Base-by-base conservation (phyloP, 2,888 invertebrate genomes). In the Epistrophe eligans region DNA sequence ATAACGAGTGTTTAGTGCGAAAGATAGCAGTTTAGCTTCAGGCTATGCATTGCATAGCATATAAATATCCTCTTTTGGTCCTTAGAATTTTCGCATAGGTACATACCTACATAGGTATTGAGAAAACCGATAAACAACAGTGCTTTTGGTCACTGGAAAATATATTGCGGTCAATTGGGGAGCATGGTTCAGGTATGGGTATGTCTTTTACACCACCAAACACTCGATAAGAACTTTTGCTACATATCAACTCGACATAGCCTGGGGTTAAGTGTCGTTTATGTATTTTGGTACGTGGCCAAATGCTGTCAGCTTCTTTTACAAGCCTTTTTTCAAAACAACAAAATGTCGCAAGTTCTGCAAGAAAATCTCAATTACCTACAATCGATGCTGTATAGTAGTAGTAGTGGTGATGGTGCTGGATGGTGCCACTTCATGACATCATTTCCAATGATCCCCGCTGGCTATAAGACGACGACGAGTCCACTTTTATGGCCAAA, bases 161-260 rank as follows among this genome's bases (percentile, higher is more conserved):
- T 82, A 82, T 77, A 85, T 85, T 81, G 77, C 77, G 77, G 84
- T 82, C 84, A 81, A 77, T 74, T 57, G 77, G 77, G 77, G 64
- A 74, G 82, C 62, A 70, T 24, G 50, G 50, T 28, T 15, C 50
- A 40, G 7, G 0, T 43, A 72, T 11, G 19, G 24, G 24, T 24
- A 24, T 3, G 24, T 24, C 1, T 24, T 70, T 19, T 38, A 38
- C 38, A 58, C 62, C 40, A 52, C 48, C 43, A 66, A 17, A 35
- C 9, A 60, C 13, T 45, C 45, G 82, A 85, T 85, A 85, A 85
- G 82, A 82, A 74, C 64, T 82, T 74, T 71, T 52, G 4, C 60
- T 40, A 8, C 35, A 9, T 35, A 32, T 32, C 7, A 32, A 4
- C 32, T 32, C 4, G 0, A 55, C 8, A 28, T 62, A n/a, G 66